These are phyloP conservation scores for Coreius guichenoti DNA, from an alignment of 2,797 vertebrate genomes.

Conservation along the genomic window DNA sequence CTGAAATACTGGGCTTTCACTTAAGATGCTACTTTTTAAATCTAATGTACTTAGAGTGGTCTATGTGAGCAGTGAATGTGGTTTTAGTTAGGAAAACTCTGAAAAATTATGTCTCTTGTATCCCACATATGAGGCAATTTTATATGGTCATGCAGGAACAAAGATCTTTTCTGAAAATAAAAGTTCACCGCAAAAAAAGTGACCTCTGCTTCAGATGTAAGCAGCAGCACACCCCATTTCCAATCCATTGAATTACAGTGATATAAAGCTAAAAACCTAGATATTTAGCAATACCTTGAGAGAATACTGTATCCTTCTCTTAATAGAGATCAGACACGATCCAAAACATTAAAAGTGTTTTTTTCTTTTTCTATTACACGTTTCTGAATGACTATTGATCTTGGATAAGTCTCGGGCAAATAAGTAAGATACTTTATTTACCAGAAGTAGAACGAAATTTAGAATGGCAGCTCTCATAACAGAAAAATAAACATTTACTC, in stretches of 20 bases:
- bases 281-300: slow-evolving; percentile 40
- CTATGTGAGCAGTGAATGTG: slow-evolving; percentile 13
- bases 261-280: neutral
- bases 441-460: too few relatives aligned
- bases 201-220: neutral
- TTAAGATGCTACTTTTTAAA: slow-evolving; percentile 11
- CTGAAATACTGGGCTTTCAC: slow-evolving; percentile 42
- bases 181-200: neutral
- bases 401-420: slow-evolving; percentile 61
- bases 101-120: slow-evolving; percentile 7
- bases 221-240: neutral
- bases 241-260: neutral
- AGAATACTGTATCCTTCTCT: slow-evolving; percentile 7
- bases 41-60: slow-evolving; percentile 10
- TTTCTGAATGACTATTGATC: slow-evolving; percentile 31
- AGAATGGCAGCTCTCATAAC: too few relatives aligned
- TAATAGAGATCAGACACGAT: slow-evolving; percentile 54
- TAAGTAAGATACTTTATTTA: too few relatives aligned
- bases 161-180: slow-evolving; percentile 20
- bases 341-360: slow-evolving; percentile 54
- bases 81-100: slow-evolving; percentile 9
- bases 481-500: too few relatives aligned
- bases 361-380: slow-evolving; percentile 51
- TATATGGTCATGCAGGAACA: neutral
- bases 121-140: neutral